Evolutionary conservation across 2,113 vertebrate species (phyloP).

Genomic region (Dasyprocta punctata): DNA sequence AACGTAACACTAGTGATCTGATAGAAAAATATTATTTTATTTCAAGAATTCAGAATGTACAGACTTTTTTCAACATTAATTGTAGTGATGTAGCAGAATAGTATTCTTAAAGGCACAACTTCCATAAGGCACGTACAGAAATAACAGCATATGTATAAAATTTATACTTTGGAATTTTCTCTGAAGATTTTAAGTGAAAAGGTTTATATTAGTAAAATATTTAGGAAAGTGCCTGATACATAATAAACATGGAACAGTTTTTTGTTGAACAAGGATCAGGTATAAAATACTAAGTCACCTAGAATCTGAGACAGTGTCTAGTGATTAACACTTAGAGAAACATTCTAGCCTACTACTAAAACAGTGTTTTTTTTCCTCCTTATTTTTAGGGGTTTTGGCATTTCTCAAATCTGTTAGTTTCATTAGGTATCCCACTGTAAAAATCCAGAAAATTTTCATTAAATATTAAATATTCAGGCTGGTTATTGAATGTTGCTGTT

Average conservation of each 20-base stretch:
- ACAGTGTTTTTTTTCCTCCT: not conserved
- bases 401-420: slow-evolving; percentile 64
- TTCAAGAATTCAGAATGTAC: not conserved
- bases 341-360: not conserved
- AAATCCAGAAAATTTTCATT: slow-evolving; percentile 76
- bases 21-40: slow-evolving; percentile 28
- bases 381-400: not conserved
- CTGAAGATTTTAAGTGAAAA: slow-evolving; percentile 10
- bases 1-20: not conserved
- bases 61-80: slow-evolving; percentile 3
- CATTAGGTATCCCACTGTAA: slow-evolving; percentile 59
- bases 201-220: not conserved
- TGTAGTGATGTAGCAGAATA: slow-evolving; percentile 3
- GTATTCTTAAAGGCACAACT: not conserved
- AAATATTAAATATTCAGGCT: slow-evolving; percentile 60
- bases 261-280: slow-evolving; percentile 8
- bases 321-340: slow-evolving; percentile 43
- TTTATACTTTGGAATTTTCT: not conserved
- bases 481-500: slow-evolving; percentile 70
- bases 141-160: not conserved
- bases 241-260: not conserved
- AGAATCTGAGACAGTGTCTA: slow-evolving; percentile 18
- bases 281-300: not conserved
- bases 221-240: not conserved
- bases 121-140: slow-evolving; percentile 5